These are phyloP conservation scores for Craseonycteris thonglongyai DNA, from an alignment of 2,113 vertebrate genomes.

Conservation along the genomic window DNA sequence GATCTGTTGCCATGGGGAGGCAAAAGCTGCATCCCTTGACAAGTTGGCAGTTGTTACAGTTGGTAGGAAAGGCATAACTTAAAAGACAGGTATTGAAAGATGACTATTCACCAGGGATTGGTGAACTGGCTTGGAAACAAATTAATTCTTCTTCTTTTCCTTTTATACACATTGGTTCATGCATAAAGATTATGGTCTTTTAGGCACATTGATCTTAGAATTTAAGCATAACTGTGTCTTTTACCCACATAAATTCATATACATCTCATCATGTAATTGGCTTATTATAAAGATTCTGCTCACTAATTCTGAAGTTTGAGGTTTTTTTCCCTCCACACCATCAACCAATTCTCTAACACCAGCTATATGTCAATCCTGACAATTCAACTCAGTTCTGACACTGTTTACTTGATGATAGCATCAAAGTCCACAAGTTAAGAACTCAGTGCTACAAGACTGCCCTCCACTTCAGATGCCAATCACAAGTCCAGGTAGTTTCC, in stretches of 20 bases:
- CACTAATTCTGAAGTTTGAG: background rate
- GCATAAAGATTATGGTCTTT: background rate
- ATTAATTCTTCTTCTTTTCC: background rate
- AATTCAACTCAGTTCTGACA: background rate
- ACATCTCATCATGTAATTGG: background rate
- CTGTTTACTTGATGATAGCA: background rate
- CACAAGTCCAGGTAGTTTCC: no score
- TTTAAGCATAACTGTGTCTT: background rate
- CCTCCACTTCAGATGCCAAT: background rate
- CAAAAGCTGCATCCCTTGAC: slow-evolving; percentile 67
- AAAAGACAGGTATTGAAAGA: slow-evolving; percentile 59
- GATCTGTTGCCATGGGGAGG: slow-evolving; percentile 78
- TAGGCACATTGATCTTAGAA: background rate
- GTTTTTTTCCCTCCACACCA: background rate
- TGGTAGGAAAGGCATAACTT: slow-evolving; percentile 54
- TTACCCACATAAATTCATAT: background rate
- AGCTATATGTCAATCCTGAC: background rate
- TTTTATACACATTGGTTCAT: background rate
- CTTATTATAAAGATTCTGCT: background rate
- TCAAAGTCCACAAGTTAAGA: background rate
- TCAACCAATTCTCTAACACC: background rate
- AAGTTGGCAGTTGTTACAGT: slow-evolving; percentile 69
- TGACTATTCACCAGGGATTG: slow-evolving; percentile 37
- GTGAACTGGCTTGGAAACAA: slow-evolving; percentile 6
- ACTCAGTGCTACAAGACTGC: background rate